Percentiles rank a stretch among this genome's conserved stretches.
Conservation (phyloP, 2,113 vertebrate genomes). For the Psittacara wagleri region DNA sequence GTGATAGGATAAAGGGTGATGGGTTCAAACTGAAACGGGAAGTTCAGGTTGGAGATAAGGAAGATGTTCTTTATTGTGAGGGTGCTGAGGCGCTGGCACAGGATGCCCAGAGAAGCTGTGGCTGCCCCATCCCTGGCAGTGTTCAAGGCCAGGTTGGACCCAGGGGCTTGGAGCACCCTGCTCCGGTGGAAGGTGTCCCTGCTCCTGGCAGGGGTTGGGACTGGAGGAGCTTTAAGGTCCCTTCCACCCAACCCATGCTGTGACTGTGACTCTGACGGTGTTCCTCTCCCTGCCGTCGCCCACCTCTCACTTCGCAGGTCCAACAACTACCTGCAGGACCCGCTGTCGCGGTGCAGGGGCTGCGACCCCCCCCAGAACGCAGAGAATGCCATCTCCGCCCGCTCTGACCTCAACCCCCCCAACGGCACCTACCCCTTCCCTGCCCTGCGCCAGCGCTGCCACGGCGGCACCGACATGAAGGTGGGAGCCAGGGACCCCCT, state of each 20-base stretch:
- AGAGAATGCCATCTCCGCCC: slow-evolving; percentile 90
- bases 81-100: too few relatives aligned
- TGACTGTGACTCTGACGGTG: not conserved
- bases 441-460: slow-evolving; percentile 86
- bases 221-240: not conserved
- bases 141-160: too few relatives aligned
- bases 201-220: too few relatives aligned
- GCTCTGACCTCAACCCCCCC: slow-evolving; percentile 88
- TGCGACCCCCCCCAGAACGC: slow-evolving; percentile 84
- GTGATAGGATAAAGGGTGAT: not conserved
- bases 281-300: not conserved
- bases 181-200: too few relatives aligned
- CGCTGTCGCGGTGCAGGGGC: slow-evolving; percentile 79
- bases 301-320: slow-evolving; percentile 75
- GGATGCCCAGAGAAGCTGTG: too few relatives aligned
- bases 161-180: too few relatives aligned
- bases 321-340: slow-evolving; percentile 89
- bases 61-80: too few relatives aligned
- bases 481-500: slow-evolving; percentile 21
- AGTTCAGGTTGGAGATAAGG: too few relatives aligned
- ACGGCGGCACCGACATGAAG: slow-evolving; percentile 94
- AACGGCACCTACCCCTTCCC: slow-evolving; percentile 94
- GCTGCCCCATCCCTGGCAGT: too few relatives aligned
- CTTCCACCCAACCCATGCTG: not conserved
- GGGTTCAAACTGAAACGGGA: not conserved